Conservation (phyloP, 2,888 invertebrate genomes). For the Nephrotoma appendiculata region DNA sequence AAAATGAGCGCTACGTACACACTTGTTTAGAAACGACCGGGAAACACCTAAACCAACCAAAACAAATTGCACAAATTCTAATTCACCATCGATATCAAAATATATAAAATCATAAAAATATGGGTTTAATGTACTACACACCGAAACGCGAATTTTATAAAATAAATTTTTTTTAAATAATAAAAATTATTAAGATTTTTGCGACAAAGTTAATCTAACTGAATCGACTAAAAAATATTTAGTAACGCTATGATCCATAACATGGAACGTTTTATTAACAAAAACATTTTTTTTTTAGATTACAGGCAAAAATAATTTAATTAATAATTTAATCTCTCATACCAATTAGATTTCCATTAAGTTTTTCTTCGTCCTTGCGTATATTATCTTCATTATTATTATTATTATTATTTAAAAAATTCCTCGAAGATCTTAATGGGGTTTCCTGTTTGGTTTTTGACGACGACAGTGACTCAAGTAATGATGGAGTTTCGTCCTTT, state of each 20-base stretch:
- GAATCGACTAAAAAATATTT: neutral
- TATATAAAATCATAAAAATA: neutral
- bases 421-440: neutral
- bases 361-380: neutral
- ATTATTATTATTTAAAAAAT: neutral
- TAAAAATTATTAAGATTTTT: neutral
- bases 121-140: neutral
- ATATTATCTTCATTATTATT: neutral
- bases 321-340: neutral
- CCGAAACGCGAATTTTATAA: no score
- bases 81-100: no score
- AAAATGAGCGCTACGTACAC: no score
- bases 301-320: neutral
- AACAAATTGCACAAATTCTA: no score
- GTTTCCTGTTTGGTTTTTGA: neutral
- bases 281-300: neutral
- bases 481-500: neutral
- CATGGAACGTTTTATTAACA: neutral
- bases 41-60: no score
- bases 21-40: no score
- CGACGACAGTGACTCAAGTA: neutral
- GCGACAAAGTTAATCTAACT: neutral
- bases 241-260: neutral
- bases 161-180: neutral
- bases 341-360: neutral